Evolutionary conservation across 1,140 invertebrate genomes (phyloP).

Genomic region (Pogonomyrmex barbatus): DNA sequence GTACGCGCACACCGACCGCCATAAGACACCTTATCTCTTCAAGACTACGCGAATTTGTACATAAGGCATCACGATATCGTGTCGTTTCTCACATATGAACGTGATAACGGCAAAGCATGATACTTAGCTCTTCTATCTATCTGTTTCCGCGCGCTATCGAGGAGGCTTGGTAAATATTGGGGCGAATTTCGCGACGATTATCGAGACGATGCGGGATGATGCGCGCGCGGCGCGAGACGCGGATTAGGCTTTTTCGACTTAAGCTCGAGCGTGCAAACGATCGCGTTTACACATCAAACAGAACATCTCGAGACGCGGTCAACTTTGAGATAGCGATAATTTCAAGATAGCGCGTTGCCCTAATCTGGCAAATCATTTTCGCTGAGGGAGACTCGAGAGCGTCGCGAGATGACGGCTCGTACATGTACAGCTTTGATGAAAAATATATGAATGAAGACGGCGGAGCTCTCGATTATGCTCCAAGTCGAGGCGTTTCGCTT

Average conservation of each 20-base stretch:
- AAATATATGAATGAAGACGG: constrained; percentile 10
- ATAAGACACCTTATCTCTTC: constrained; percentile 57
- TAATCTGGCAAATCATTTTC: constrained; percentile 56
- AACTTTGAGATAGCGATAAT: constrained; percentile 54
- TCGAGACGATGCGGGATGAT: constrained; percentile 37
- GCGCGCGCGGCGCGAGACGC: constrained; percentile 33
- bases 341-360: constrained; percentile 38
- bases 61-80: constrained; percentile 71
- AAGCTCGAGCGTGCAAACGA: constrained; percentile 36
- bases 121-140: constrained; percentile 58
- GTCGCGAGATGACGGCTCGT: constrained; percentile 24
- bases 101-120: constrained; percentile 60
- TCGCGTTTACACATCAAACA: constrained; percentile 48
- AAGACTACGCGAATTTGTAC: constrained; percentile 70
- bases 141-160: constrained; percentile 46
- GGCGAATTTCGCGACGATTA: constrained; percentile 56
- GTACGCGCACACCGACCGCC: constrained; percentile 32
- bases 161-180: constrained; percentile 51
- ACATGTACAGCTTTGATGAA: background rate
- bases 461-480: background rate
- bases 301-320: constrained; percentile 50
- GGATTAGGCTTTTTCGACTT: constrained; percentile 47
- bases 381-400: background rate
- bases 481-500: background rate
- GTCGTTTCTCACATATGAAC: constrained; percentile 53